Base-by-base conservation (phyloP, 2,797 vertebrate species). In the Acanthis flammea region DNA sequence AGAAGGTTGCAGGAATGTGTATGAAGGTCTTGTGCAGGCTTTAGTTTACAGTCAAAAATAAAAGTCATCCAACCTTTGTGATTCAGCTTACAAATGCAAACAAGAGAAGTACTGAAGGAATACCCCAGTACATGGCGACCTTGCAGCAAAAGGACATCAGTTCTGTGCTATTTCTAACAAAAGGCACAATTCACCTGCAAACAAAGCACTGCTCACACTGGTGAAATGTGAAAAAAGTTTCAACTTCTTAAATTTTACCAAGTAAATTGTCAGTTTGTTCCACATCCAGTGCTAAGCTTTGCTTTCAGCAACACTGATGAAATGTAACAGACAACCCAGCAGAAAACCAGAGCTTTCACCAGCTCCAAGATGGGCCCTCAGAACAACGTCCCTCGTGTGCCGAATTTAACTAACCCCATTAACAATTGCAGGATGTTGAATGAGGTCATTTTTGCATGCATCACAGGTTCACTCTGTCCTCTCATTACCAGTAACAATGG, bases 341-440 rank as follows among this genome's bases (percentile, higher is more conserved):
- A 41, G 57, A 93, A 77, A 84, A 54, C 5, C 74, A 90, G 84
- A 90, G 80, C 83, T 93, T 89, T 82, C 91, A 92, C 30, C 91
- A 91, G 75, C 78, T 86, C 91, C 0, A 7, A 77, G 87, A 90
- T 42, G 45, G 54, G 90, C 91, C 86, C 92, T 95, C n/a, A 92
- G 95, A 89, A 94, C 87, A 91, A 63, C 41, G 33, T 53, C 74
- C 50, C 94, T 78, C 10, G 1, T 71, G 89, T 50, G 81, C 72
- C 3, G 17, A 88, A 85, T 94, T 94, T 89, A 79, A 94, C 85
- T 88, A 91, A 91, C 33, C 63, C 92, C 92, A 53, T 39, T 50
- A 93, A 96, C 95, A 95, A 96, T 94, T 67, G 94, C 89, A 96
- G 96, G 96, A 96, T 95, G 91, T 71, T 76, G 94, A 94, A 76